Evolutionary conservation across 2,888 invertebrate genomes (phyloP), one percentile per base, ranked within the genome.

Genomic region (Drosophila borealis): DNA sequence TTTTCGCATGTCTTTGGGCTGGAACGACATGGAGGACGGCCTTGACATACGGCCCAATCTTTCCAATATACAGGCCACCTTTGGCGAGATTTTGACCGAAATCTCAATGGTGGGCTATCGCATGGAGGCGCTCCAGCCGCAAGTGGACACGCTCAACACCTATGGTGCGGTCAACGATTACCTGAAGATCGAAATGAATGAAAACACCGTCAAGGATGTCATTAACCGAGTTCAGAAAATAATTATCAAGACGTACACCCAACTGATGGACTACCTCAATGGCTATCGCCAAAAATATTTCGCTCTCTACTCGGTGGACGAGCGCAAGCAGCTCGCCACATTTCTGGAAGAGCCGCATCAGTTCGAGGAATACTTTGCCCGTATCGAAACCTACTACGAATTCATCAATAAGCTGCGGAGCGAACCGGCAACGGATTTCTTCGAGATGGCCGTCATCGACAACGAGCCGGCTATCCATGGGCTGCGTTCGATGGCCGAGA

Each of bases 401-500:
- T 95, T 94, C 54, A 94, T 94, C 74, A 93, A 94, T 17, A 93
- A 94, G 89, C 93, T 96, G 42, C 94, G 94, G 13, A 93, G 94
- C 19, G 94, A 95, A 89, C 93, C 95, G 17, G 94, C 94, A 81
- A 95, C 94, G 78, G 95, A 95, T 89, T 95, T 95, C 90, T 96
- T 96, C 79, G 93, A 94, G 42, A 94, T 95, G 71, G 95, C 95
- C 1, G 93, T 94, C 42, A 93, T 96, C 2, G 92, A 94, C 73
- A 95, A 96, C 83, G 92, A 94, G 3, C 93, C 94, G 57, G 95
- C 95, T 81, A 94, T 96, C 29, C 92, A 92, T 11, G 94, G 94
- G 3, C 92, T 96, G 59, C 94, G 95, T 83, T 78, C 82, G 4
- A 94, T 94, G 69, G 94, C 95, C 2, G 92, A 93, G 51, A 92